A percentile compares a stretch with the other conserved stretches of the same genome.
phyloP scores from a whole-genome alignment of 2,888 invertebrate species.

The Lasioglossum pauxillum region DNA sequence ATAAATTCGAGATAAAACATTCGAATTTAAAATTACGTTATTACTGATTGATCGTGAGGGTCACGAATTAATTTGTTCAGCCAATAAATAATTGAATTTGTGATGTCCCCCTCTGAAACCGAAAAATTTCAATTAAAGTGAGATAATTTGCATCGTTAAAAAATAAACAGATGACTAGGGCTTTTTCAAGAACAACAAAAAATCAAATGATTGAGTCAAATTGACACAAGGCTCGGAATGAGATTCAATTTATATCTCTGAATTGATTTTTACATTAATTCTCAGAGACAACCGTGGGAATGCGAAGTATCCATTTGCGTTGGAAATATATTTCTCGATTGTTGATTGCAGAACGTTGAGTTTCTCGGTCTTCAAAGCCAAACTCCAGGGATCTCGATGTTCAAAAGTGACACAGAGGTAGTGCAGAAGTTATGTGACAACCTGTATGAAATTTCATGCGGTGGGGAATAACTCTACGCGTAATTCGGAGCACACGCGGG shows the following conservation, averaged over 20 bases:
- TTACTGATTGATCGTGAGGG: not conserved
- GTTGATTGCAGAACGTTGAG: not conserved
- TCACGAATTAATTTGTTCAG: not conserved
- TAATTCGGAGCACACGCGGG: not conserved
- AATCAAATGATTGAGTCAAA: not conserved
- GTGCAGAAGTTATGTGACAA: conserved; percentile 8
- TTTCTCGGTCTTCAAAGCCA: not conserved
- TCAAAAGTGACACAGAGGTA: not conserved
- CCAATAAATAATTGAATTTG: not conserved
- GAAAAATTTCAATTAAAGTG: not conserved
- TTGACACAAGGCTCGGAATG: not conserved
- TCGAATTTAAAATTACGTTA: no score
- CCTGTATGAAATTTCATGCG: conserved; percentile 12
- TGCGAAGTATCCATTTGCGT: not conserved
- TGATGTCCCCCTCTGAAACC: no score
- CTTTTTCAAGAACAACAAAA: not conserved
- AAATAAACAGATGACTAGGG: not conserved
- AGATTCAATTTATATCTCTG: not conserved
- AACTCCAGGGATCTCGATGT: not conserved
- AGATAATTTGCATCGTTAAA: not conserved
- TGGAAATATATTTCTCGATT: not conserved
- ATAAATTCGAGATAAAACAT: no score
- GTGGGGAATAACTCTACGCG: not conserved
- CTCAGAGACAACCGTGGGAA: not conserved
- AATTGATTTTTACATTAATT: not conserved